Evolutionary conservation across 2,113 vertebrate species (phyloP).

Genomic region (Sinocyclocheilus maitianheensis): DNA sequence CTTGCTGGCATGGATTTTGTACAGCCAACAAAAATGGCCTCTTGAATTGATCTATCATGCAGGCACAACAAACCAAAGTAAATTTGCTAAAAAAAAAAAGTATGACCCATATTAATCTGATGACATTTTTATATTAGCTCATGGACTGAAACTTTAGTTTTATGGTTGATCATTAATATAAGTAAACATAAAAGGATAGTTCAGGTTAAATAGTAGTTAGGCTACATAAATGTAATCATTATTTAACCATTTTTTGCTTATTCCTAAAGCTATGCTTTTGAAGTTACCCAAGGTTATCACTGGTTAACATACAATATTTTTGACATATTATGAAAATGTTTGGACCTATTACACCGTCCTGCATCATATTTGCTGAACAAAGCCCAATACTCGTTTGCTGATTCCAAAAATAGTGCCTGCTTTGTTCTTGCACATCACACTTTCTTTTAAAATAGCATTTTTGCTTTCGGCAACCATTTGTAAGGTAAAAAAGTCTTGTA

Average conservation of each 20-base stretch:
- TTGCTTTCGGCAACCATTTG: no score
- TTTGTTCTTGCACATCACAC: no score
- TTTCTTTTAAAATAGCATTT: no score
- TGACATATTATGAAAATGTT: not conserved
- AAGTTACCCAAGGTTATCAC: not conserved
- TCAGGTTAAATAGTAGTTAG: not conserved
- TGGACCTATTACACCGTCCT: no score
- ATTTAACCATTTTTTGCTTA: not conserved
- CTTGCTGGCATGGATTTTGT: slow-evolving; percentile 94
- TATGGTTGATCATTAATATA: not conserved
- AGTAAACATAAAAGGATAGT: not conserved
- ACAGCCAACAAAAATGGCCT: slow-evolving; percentile 84
- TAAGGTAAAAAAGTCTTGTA: no score
- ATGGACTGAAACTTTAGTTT: not conserved
- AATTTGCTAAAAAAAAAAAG: not conserved
- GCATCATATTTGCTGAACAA: no score
- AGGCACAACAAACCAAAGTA: not conserved
- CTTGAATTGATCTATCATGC: slow-evolving; percentile 83
- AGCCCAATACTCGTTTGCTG: no score
- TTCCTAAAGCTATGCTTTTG: not conserved
- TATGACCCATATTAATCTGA: not conserved
- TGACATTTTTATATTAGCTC: not conserved
- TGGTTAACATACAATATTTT: not conserved
- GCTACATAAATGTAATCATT: not conserved
- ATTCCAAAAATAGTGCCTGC: no score